Conservation (phyloP, 2,113 vertebrate species). For the Pogonocichla stellata region DNA sequence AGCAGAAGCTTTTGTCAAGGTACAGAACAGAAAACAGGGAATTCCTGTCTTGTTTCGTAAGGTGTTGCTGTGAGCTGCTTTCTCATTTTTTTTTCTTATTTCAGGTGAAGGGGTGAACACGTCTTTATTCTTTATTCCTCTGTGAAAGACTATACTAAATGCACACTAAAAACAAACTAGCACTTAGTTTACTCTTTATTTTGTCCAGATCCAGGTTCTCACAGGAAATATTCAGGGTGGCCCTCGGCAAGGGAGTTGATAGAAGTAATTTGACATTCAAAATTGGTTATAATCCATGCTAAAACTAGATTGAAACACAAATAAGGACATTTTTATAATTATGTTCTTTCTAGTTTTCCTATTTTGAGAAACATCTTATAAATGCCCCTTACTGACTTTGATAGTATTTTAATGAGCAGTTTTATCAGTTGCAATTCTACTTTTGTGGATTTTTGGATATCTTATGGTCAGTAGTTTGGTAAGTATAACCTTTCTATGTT, state of each 20-base stretch:
- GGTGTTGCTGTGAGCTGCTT: background rate
- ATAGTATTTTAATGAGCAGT: background rate
- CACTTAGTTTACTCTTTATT: background rate
- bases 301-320: background rate
- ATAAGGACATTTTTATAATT: background rate
- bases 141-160: background rate
- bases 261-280: background rate
- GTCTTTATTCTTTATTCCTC: background rate
- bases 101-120: background rate
- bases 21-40: background rate
- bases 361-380: background rate
- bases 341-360: background rate
- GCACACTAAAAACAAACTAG: background rate
- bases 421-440: background rate
- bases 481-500: background rate
- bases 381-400: background rate
- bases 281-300: background rate
- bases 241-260: background rate
- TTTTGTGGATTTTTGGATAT: background rate
- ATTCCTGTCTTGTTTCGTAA: background rate
- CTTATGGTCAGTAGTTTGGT: background rate
- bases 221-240: background rate
- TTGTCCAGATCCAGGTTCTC: background rate
- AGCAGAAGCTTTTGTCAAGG: background rate
- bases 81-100: background rate